These are phyloP conservation scores for Phalanger gymnotis DNA, from an alignment of 2,797 vertebrate genomes.

Conservation along the genomic window DNA sequence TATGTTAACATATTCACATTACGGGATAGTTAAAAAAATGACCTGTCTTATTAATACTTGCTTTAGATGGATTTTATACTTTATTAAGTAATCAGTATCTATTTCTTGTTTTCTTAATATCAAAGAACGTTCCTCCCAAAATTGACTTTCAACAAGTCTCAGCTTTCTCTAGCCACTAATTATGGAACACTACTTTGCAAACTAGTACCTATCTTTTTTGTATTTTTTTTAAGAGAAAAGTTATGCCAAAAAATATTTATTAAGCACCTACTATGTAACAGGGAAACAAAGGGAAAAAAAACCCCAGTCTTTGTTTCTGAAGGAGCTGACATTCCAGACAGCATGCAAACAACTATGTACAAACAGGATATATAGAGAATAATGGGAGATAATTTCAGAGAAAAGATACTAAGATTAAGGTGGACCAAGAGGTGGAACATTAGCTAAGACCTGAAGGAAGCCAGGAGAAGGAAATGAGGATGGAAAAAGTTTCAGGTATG, in stretches of 20 bases:
- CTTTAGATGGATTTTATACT: not conserved
- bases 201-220: not conserved
- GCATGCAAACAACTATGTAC: no score
- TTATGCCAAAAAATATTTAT: not conserved
- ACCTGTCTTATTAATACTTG: no score
- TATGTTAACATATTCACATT: not conserved
- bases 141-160: not conserved
- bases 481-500: no score
- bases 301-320: not conserved
- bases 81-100: not conserved
- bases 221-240: not conserved
- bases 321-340: not conserved
- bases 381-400: no score
- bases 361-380: no score
- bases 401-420: no score
- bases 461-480: no score
- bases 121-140: not conserved
- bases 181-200: not conserved
- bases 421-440: no score
- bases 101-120: not conserved
- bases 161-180: not conserved
- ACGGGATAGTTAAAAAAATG: not conserved
- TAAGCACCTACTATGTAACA: not conserved
- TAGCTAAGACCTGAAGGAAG: no score
- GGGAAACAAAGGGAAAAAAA: not conserved